Conservation (phyloP, 2,797 vertebrate species). For the Podarcis siculus region DNA sequence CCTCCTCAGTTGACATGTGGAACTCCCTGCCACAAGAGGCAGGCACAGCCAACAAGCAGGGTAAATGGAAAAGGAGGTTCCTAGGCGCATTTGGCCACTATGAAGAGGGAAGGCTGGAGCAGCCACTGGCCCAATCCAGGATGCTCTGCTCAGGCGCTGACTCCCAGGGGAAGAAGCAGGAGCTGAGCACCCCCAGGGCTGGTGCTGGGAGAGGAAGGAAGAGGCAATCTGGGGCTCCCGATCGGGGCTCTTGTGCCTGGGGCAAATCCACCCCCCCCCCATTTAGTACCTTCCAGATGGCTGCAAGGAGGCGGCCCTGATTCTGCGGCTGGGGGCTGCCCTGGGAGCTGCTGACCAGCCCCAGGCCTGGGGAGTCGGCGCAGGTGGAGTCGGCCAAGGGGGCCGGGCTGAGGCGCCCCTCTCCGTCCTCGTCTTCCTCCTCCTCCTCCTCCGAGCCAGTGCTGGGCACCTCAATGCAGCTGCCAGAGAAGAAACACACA, state of each 20-base stretch:
- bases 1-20: no score
- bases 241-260: background rate
- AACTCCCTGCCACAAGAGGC: no score
- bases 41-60: no score
- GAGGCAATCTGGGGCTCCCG: no score
- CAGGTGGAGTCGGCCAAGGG: slow-evolving; percentile 57
- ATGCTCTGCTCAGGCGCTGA: no score
- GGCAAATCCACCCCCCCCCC: no score
- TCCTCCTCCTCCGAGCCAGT: background rate
- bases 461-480: slow-evolving; percentile 40
- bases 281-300: slow-evolving; percentile 59
- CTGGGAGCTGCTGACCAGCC: slow-evolving; percentile 82
- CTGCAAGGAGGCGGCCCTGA: background rate
- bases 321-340: slow-evolving; percentile 66
- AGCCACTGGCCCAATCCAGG: no score
- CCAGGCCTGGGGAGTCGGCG: slow-evolving; percentile 76
- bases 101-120: no score
- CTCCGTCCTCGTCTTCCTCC: slow-evolving; percentile 34
- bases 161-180: no score
- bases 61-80: no score
- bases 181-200: no score
- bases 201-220: background rate
- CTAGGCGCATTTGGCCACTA: no score
- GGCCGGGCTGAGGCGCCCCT: background rate
- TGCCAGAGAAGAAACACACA: background rate